Evolutionary conservation across 2,888 invertebrate genomes (phyloP).

Genomic region (Helicoverpa assulta): DNA sequence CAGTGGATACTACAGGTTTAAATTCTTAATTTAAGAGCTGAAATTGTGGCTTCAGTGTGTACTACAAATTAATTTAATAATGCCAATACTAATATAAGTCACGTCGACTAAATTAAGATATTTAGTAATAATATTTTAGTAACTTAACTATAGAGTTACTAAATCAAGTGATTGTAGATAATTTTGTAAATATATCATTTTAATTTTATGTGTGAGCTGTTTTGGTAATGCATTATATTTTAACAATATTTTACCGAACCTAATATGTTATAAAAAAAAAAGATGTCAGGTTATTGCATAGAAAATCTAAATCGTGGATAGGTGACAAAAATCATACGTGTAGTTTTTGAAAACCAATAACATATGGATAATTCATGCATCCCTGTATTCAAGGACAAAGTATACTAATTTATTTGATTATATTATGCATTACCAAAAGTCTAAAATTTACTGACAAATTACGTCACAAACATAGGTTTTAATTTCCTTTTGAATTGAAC

Average conservation of each 20-base stretch:
- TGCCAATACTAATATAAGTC: slow-evolving; percentile 50
- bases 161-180: slow-evolving; percentile 54
- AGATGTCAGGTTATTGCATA: no score
- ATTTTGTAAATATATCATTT: slow-evolving; percentile 54
- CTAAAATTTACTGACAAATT: slow-evolving; percentile 28
- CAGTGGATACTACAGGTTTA: no score
- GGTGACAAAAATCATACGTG: no score
- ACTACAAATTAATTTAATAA: slow-evolving; percentile 16
- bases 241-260: no score
- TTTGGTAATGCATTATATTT: slow-evolving; percentile 38
- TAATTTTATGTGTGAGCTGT: slow-evolving; percentile 34
- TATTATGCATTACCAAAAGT: slow-evolving; percentile 39
- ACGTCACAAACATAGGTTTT: slow-evolving; percentile 32
- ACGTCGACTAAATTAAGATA: slow-evolving; percentile 31
- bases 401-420: not conserved
- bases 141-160: slow-evolving; percentile 46
- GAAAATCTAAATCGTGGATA: no score
- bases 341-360: no score
- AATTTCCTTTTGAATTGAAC: slow-evolving; percentile 31
- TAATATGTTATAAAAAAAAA: no score
- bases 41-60: slow-evolving; percentile 29
- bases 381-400: not conserved
- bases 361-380: no score
- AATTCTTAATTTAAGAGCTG: no score
- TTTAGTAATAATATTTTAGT: slow-evolving; percentile 36